Evolutionary conservation across 2,113 vertebrate species (phyloP).

Genomic region (Empidonax traillii): DNA sequence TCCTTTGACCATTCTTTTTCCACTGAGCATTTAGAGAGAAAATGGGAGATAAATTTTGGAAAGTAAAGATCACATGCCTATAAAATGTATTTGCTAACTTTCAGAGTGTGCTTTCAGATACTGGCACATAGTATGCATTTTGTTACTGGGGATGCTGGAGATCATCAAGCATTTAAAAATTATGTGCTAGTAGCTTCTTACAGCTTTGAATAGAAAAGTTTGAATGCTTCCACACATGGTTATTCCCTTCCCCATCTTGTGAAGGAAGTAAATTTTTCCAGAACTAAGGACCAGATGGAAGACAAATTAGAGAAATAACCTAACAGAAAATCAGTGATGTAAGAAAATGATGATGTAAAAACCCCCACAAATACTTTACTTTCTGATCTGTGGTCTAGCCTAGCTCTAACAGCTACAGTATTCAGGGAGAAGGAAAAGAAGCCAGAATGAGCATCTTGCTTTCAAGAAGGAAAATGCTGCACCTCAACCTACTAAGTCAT

Average conservation of each 20-base stretch:
- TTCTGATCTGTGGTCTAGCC: neutral
- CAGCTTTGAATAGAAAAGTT: neutral
- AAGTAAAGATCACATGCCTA: neutral
- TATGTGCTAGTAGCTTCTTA: neutral
- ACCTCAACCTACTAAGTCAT: neutral
- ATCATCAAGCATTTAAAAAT: neutral
- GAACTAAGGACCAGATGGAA: neutral
- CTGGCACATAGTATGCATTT: neutral
- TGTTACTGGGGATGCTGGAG: neutral
- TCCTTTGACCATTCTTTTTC: neutral
- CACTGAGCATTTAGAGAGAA: neutral
- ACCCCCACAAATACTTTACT: neutral
- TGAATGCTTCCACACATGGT: neutral
- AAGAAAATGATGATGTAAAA: neutral
- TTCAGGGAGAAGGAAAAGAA: neutral
- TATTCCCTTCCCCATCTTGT: neutral
- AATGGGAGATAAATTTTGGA: neutral
- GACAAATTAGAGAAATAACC: neutral
- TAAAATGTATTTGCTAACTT: neutral
- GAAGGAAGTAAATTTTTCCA: neutral
- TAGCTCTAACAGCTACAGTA: neutral
- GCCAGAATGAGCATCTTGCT: neutral
- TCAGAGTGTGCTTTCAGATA: neutral
- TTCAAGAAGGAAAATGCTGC: neutral
- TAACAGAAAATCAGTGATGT: neutral